Evolutionary conservation across 2,888 invertebrate species (phyloP), one percentile per base, ranked within the genome.

Genomic region (Calameuta filiformis): DNA sequence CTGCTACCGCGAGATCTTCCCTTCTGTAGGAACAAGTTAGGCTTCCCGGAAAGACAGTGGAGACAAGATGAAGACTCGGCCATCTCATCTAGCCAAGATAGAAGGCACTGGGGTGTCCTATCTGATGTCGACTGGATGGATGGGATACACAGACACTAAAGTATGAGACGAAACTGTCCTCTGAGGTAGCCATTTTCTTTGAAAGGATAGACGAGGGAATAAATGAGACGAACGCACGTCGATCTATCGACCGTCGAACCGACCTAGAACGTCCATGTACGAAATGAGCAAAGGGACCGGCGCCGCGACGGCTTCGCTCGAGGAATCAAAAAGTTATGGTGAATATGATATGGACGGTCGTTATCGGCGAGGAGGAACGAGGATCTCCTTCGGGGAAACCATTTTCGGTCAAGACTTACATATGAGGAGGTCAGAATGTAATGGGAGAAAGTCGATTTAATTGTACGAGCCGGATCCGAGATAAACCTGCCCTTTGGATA

Each of bases 31-130:
- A 23, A 9, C 56, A 56, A 56, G 56, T 56, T 56, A 84, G 84
- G 82, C 85, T 90, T 90, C 88, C 87, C 85, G 86, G 90, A 89
- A 89, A 87, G 84, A 85, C 83, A 85, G 81, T 82, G 76, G 80
- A 77, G 75, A 79, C 78, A 82, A 83, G 84, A 87, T 82, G 86
- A 83, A 86, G 84, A 85, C 86, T 83, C 84, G 86, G 76, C 83
- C 85, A 85, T 88, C 86, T 87, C 87, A 87, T 86, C 87, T 88
- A 85, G 85, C 81, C 81, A 79, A 87, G 87, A 88, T 88, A 88
- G 83, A 82, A 85, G 78, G 82, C 84, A 85, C 84, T 84, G 84
- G 83, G 85, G 83, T 84, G 83, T 80, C 84, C 56, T 56, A 56
- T 56, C 56, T 56, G 56, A 56, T 56, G 56, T 56, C 23, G 82